Evolutionary conservation across 2,888 invertebrate species (phyloP).

Genomic region (Diplolepis rosae): DNA sequence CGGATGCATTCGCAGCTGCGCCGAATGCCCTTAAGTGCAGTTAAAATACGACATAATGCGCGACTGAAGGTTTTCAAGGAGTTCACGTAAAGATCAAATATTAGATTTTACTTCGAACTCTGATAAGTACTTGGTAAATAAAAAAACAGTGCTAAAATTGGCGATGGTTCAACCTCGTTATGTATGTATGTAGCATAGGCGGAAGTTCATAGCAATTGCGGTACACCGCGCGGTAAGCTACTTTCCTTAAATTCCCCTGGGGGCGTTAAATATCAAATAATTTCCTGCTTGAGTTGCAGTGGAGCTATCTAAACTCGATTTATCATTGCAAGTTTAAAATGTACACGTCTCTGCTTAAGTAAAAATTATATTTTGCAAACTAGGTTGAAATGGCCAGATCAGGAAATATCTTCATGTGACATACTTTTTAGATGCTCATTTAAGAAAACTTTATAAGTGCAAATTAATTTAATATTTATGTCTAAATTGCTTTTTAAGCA

Average conservation of each 20-base stretch:
- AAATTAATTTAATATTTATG: no score
- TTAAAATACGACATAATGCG: constrained; percentile 43
- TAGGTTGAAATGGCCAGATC: not conserved
- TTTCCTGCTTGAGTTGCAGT: not conserved
- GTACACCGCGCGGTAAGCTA: constrained; percentile 7
- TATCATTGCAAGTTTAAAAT: not conserved
- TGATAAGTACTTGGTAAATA: not conserved
- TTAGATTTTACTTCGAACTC: not conserved
- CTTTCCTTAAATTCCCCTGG: not conserved
- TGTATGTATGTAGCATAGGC: constrained; percentile 15
- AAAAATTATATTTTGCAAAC: not conserved
- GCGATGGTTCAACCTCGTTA: not conserved
- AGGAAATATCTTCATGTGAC: not conserved
- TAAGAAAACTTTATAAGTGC: no score
- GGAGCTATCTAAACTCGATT: not conserved
- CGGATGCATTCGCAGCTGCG: constrained; percentile 57
- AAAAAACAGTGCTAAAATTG: constrained; percentile 19
- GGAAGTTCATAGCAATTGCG: constrained; percentile 5
- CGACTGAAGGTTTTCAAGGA: not conserved
- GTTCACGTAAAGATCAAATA: constrained; percentile 2
- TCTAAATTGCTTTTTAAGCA: no score
- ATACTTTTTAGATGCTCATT: not conserved
- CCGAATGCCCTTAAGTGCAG: constrained; percentile 47
- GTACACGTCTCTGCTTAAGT: not conserved
- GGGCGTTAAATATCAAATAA: constrained; percentile 6